Base-by-base conservation (phyloP, 64 coral and sea anemone genomes). In the Actinia equina region DNA sequence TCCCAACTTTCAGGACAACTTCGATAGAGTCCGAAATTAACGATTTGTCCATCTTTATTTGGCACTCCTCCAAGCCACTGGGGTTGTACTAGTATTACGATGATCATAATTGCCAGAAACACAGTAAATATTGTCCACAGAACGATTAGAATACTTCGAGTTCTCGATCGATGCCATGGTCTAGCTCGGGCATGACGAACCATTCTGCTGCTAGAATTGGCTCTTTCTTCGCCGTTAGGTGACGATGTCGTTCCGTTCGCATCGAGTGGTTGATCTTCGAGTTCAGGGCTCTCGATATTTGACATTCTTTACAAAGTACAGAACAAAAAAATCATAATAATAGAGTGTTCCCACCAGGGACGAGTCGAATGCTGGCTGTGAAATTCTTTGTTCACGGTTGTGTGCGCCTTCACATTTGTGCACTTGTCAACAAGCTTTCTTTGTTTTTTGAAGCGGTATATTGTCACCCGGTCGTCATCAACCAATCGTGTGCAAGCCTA, bases 11-110 rank as follows among this genome's bases (percentile, higher is more conserved):
- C 88, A 6, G 93, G 55, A 45, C 97, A 99, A 65, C 79, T 91
- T 45, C 97, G 84, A 51, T 99, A 99, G 17, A 99, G 81, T 57
- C 97, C 97, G 23, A 99, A 99, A 70, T 92, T 88, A 22, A 86
- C 85, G 6, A 84, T 58, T 17, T 44, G 57, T 56, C 91, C 88
- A 42, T 44, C 77, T 7, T 58, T 30, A 19, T 30, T 4, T 49
- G 17, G 12, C 44, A 43, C 76, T 60, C 97, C 93, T 23, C 89
- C 91, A 11, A 99, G 55, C 97, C 97, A 99, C 23, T 99, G 97
- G 1, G 97, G 93, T 77, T 99, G 97, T 60, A 99, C 90, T 60
- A 99, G 92, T n/a, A 92, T 89, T 26, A 99, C 93, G 22, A 99
- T 85, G 26, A 94, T 95, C 97, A 95, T 99, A 42, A 99, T 87